A percentile compares a stretch with the other conserved stretches of the same genome.
Evolutionary conservation across 1,140 invertebrate species (phyloP).

Genomic region (Druon quercuslanigerum): DNA sequence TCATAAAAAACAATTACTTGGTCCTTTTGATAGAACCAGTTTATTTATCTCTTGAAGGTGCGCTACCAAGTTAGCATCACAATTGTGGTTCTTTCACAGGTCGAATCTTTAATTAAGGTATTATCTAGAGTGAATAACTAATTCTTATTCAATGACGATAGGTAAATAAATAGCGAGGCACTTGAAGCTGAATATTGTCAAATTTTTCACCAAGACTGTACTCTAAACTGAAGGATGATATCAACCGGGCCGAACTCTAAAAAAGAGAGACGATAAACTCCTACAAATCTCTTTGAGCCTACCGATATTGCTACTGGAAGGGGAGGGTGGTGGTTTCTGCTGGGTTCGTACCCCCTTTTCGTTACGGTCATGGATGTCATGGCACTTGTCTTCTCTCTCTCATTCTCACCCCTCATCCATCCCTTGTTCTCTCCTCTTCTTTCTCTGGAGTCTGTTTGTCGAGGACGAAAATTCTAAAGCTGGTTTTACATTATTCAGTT

Average conservation of each 20-base stretch:
- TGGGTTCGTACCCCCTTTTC: not conserved
- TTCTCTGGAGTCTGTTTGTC: constrained; percentile 56
- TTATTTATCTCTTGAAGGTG: not conserved
- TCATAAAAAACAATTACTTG: constrained; percentile 4
- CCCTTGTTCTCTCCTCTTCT: constrained; percentile 59
- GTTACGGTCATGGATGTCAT: constrained; percentile 23
- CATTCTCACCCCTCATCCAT: constrained; percentile 52
- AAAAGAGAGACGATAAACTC: not conserved
- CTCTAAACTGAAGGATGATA: too few relatives aligned
- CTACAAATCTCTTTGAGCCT: too few relatives aligned
- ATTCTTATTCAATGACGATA: too few relatives aligned
- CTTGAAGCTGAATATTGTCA: too few relatives aligned
- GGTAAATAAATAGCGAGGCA: too few relatives aligned
- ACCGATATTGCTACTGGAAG: not conserved
- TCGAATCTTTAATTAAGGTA: too few relatives aligned
- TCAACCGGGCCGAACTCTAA: not conserved
- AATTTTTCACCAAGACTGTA: too few relatives aligned
- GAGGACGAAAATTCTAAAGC: constrained; percentile 68
- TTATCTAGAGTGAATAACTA: too few relatives aligned
- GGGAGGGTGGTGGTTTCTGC: not conserved
- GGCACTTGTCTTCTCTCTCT: constrained; percentile 35
- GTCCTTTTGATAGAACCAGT: not conserved
- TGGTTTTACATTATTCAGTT: constrained; percentile 66
- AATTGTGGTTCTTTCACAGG: too few relatives aligned
- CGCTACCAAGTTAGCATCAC: not conserved